These are phyloP conservation scores for Corydoras sp. DNA, from an alignment of 2,113 vertebrate genomes.

Conservation along the genomic window DNA sequence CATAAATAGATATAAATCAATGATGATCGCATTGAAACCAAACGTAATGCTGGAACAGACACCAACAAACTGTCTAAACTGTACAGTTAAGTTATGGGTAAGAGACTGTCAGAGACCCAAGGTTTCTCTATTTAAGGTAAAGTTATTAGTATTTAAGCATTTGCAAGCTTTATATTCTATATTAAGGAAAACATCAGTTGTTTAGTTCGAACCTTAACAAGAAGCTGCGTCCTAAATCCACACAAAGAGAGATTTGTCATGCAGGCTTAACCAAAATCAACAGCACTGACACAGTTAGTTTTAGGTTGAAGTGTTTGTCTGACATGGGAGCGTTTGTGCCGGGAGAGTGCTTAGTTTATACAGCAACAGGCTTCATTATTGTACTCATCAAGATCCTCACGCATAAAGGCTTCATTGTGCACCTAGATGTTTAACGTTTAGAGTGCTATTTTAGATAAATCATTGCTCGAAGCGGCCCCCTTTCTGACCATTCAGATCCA, in stretches of 20 bases:
- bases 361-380: slow-evolving; percentile 38
- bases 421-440: slow-evolving; percentile 30
- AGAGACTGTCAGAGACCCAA: too few species aligned
- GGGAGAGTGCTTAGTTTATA: slow-evolving; percentile 22
- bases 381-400: slow-evolving; percentile 23
- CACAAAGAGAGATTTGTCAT: slow-evolving; percentile 26
- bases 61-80: too few species aligned
- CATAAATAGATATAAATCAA: too few species aligned
- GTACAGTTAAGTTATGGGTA: too few species aligned
- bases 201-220: too few species aligned
- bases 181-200: too few species aligned
- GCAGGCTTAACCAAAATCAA: slow-evolving; percentile 20
- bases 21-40: too few species aligned
- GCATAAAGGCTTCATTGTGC: slow-evolving; percentile 42
- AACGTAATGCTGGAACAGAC: too few species aligned
- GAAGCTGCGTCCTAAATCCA: neutral
- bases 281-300: slow-evolving; percentile 1
- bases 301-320: slow-evolving; percentile 27
- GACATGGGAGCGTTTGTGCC: slow-evolving; percentile 17
- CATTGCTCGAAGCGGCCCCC: slow-evolving; percentile 29
- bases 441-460: slow-evolving; percentile 35
- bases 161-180: too few species aligned
- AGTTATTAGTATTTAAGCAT: too few species aligned
- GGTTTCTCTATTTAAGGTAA: too few species aligned
- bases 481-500: slow-evolving; percentile 16